phyloP scores from a whole-genome alignment of 2,113 vertebrate genomes.

The Camelus bactrianus region DNA sequence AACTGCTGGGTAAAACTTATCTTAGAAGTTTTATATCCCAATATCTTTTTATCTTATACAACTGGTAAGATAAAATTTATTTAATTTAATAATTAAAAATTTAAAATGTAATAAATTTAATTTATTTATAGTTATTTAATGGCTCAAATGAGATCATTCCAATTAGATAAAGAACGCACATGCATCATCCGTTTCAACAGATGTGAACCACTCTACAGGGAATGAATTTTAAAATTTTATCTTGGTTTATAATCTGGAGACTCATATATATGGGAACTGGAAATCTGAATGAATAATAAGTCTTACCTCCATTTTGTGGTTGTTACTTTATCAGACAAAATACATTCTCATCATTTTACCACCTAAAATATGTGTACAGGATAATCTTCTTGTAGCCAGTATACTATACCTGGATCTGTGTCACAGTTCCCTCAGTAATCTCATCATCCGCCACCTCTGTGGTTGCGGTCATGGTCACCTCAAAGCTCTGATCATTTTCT shows the following conservation, averaged over 20 bases:
- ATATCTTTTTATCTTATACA: neutral
- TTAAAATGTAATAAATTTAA: no score
- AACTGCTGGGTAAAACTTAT: neutral
- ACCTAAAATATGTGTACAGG: neutral
- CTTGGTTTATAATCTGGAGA: conserved; percentile 4
- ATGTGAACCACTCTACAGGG: neutral
- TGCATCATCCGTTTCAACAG: neutral
- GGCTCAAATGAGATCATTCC: neutral
- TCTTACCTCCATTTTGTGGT: conserved; percentile 17
- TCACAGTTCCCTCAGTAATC: conserved; percentile 92
- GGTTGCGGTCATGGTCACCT: conserved; percentile 98
- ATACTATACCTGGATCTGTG: conserved; percentile 94
- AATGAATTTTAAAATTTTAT: neutral
- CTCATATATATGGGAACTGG: neutral
- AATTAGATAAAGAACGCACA: neutral
- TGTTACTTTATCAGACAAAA: conserved; percentile 18
- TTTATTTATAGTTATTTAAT: neutral
- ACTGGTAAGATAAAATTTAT: neutral
- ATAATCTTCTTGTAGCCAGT: neutral
- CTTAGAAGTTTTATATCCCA: conserved; percentile 11
- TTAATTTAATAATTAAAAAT: no score
- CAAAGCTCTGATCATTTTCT: conserved; percentile 96
- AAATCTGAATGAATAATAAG: neutral
- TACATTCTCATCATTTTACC: conserved; percentile 2
- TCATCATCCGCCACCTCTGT: conserved; percentile 94